These are phyloP conservation scores for Aphyosemion australe DNA, from an alignment of 2,113 vertebrate species.

Conservation along the genomic window DNA sequence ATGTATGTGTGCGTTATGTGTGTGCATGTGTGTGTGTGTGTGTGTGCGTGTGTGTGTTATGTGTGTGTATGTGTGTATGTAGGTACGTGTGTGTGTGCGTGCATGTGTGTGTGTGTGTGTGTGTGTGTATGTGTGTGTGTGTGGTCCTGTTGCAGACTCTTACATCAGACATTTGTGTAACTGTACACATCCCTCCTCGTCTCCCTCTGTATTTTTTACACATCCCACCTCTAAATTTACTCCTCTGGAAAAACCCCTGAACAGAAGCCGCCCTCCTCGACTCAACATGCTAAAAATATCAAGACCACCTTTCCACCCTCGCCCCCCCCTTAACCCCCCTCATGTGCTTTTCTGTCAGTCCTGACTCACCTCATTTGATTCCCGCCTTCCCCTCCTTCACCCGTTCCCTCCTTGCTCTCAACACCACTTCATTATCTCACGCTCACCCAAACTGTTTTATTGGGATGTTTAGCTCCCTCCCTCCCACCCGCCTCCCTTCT, in stretches of 20 bases:
- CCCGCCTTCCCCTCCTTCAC: slow-evolving; percentile 1
- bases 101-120: too few relatives aligned
- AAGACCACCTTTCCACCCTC: slow-evolving; percentile 58
- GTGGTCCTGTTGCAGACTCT: slow-evolving; percentile 75
- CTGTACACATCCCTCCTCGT: slow-evolving; percentile 72
- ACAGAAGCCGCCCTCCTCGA: slow-evolving; percentile 53
- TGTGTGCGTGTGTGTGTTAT: too few relatives aligned
- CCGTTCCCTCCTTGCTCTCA: slow-evolving; percentile 21
- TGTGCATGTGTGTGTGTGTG: too few relatives aligned
- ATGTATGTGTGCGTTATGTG: too few relatives aligned
- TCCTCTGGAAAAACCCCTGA: background rate
- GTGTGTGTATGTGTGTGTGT: slow-evolving; percentile 37
- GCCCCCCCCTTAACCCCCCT: slow-evolving; percentile 4
- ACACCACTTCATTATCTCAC: slow-evolving; percentile 22
- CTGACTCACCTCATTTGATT: background rate
- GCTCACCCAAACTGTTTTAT: background rate
- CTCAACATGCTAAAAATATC: slow-evolving; percentile 78
- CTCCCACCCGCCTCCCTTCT: slow-evolving; percentile 1
- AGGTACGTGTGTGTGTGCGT: too few relatives aligned
- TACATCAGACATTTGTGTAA: slow-evolving; percentile 80
- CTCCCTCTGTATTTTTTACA: slow-evolving; percentile 71
- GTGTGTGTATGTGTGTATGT: too few relatives aligned
- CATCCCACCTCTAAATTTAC: slow-evolving; percentile 78
- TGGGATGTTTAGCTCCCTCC: slow-evolving; percentile 7
- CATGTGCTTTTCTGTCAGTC: slow-evolving; percentile 31